These are phyloP conservation scores for Pyrrhia umbra DNA, from an alignment of 2,888 invertebrate species.

Conservation along the genomic window DNA sequence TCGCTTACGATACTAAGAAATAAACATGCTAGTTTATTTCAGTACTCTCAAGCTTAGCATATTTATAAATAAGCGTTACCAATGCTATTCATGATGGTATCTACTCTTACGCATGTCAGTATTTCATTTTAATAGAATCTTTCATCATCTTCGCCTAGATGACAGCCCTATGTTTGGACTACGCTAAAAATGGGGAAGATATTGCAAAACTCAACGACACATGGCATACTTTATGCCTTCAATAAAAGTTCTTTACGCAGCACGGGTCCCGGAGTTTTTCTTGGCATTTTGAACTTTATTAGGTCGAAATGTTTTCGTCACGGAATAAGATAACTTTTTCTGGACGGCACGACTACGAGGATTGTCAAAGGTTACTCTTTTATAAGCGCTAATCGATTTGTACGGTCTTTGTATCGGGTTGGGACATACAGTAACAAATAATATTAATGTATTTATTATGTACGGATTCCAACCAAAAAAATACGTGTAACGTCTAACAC, in stretches of 20 bases:
- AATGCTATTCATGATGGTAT: slow-evolving; percentile 1
- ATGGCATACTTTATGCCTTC: slow-evolving; percentile 29
- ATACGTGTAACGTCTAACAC: too few relatives aligned
- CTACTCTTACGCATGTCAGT: not conserved
- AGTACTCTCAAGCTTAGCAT: slow-evolving; percentile 17
- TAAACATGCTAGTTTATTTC: slow-evolving; percentile 13
- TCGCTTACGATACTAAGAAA: slow-evolving; percentile 29
- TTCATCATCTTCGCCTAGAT: not conserved
- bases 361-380: too few relatives aligned
- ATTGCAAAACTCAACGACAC: slow-evolving; percentile 38
- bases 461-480: not conserved
- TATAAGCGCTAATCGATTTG: too few relatives aligned
- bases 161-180: slow-evolving; percentile 25
- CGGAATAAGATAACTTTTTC: not conserved
- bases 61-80: slow-evolving; percentile 35
- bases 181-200: slow-evolving; percentile 29
- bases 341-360: too few relatives aligned
- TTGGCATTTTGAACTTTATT: slow-evolving; percentile 5
- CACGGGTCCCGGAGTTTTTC: slow-evolving; percentile 5
- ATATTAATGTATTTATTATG: not conserved
- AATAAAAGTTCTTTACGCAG: slow-evolving; percentile 39
- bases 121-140: not conserved
- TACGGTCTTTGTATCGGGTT: too few relatives aligned
- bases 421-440: too few relatives aligned
- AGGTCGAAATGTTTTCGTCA: slow-evolving; percentile 7